A percentile compares a stretch with the other conserved stretches of the same genome.
phyloP scores from a whole-genome alignment of 1,140 invertebrate genomes.

The Rhynchophorus ferrugineus region DNA sequence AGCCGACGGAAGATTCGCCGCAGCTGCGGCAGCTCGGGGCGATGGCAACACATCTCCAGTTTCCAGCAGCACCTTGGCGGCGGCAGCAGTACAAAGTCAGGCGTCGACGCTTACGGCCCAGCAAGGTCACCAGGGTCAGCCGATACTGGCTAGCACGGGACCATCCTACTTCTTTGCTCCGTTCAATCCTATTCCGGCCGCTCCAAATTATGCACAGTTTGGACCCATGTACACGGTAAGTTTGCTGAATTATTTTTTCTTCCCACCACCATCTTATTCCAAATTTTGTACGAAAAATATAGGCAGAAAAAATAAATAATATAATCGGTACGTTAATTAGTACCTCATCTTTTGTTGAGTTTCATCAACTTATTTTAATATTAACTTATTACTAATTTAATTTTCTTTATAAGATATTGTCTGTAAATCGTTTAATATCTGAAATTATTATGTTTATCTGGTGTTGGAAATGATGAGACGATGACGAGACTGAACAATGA shows the following conservation, averaged over 20 bases:
- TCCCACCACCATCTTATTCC: too few species aligned
- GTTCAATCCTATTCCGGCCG: slow-evolving; percentile 42
- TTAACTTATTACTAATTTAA: too few species aligned
- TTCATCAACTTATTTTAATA: too few species aligned
- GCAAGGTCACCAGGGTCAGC: slow-evolving; percentile 47
- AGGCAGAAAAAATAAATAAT: too few species aligned
- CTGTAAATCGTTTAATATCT: too few species aligned
- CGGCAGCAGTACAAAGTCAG: neutral
- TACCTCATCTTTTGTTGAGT: too few species aligned
- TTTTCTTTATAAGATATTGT: too few species aligned
- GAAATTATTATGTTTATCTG: too few species aligned
- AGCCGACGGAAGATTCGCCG: slow-evolving; percentile 64
- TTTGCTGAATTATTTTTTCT: slow-evolving; percentile 2
- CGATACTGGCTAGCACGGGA: slow-evolving; percentile 48
- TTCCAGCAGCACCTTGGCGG: slow-evolving; percentile 13
- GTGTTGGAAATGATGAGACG: slow-evolving; percentile 15
- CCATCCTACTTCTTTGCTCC: slow-evolving; percentile 30
- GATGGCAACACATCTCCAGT: slow-evolving; percentile 80
- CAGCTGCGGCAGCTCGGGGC: slow-evolving; percentile 43
- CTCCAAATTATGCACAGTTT: slow-evolving; percentile 63
- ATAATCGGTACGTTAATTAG: too few species aligned
- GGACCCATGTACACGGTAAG: slow-evolving; percentile 30
- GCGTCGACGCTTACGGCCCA: slow-evolving; percentile 34
- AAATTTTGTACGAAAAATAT: too few species aligned
- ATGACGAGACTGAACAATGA: slow-evolving; percentile 20